Base-by-base conservation (phyloP, 2,113 vertebrate species). In the Psephotus haematonotus region DNA sequence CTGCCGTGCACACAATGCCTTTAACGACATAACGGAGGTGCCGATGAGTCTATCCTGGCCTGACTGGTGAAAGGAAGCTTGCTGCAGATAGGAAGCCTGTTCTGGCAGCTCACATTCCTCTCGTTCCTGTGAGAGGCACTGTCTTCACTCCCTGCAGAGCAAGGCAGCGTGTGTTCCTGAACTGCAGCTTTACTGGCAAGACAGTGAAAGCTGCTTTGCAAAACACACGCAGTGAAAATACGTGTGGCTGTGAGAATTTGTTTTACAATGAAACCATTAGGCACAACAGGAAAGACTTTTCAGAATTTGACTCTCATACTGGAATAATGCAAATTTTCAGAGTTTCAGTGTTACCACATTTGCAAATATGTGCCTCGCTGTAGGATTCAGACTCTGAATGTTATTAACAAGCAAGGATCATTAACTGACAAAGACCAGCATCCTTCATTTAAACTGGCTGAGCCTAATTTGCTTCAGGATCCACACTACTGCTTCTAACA, bases 31-130 rank as follows among this genome's bases (percentile, higher is more conserved):
- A 22, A 12, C 22, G 23, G 39, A 39, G 71, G 65, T 28, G 57
- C 65, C 5, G 10, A 7, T 5, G 46, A 2, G 12, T n/a, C 59
- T 44, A 0, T 17, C 24, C 0, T 0, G 12, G 22, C 74, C 57
- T 2, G 0, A 8, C 5, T 37, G 15, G 33, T 25, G 7, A 3
- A 17, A 16, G 37, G 1, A 16, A 70, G 49, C 37, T 29, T 17
- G 23, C 52, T 27, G 68, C 3, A 31, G 43, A 3, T 0, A 5
- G 17, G 24, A 20, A 15, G 62, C 1, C 29, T 44, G 44, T 31
- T 20, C 31, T 22, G 55, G 3, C n/a, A 16, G 18, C 69, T 28
- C 11, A 1, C 5, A 0, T 13, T 23, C 43, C 25, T 39, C n/a
- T 37, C 17, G 2, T 15, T 3, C 12, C 67, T 24, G 49, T 0